Base-by-base conservation (phyloP, 1,140 invertebrate genomes). In the Scaptomyza hsui region DNA sequence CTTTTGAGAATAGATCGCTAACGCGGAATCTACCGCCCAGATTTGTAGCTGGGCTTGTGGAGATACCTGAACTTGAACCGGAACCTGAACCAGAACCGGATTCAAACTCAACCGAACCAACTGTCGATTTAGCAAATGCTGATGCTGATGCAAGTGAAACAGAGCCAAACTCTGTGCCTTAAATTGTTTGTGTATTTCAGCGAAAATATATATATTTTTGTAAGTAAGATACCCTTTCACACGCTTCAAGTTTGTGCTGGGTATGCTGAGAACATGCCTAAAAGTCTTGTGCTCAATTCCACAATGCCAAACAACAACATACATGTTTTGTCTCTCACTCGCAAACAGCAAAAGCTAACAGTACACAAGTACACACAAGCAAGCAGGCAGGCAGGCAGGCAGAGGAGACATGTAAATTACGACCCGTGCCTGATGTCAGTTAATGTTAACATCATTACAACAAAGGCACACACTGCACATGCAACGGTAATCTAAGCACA, bases 401-500 rank as follows among this genome's bases (percentile, higher is more conserved):
- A 9, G 19, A 45, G 42, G 24, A 44, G 29, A 37, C 45, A 56
- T 73, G 73, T 75, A 57, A 74, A 75, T 75, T 74, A 69, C 45
- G 71, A 51, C 71, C 63, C 42, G 56, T 68, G 71, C 62, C 56
- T 55, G 29, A 42, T 48, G 73, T 75, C 71, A 75, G 63, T 75
- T 56, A 74, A 61, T 42, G 32, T 61, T 56, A 52, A 57, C 52
- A 65, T 32, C 39, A 51, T 21, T 56, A 47, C 32, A 60, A 72
- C n/a, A n/a, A 24, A 39, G 9, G 35, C 49, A 64, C 45, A 29
- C 13, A 18, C 35, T 26, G 15, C 12, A 29, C 39, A 64, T 42
- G 56, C 49, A 79, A 77, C 70, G 64, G 64, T 73, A 78, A 78
- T 62, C 62, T 45, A 57, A 71, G 41, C 49, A 56, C 21, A 56